These are phyloP conservation scores for Lacerta viridis DNA, from an alignment of 2,797 vertebrate species.

Conservation along the genomic window DNA sequence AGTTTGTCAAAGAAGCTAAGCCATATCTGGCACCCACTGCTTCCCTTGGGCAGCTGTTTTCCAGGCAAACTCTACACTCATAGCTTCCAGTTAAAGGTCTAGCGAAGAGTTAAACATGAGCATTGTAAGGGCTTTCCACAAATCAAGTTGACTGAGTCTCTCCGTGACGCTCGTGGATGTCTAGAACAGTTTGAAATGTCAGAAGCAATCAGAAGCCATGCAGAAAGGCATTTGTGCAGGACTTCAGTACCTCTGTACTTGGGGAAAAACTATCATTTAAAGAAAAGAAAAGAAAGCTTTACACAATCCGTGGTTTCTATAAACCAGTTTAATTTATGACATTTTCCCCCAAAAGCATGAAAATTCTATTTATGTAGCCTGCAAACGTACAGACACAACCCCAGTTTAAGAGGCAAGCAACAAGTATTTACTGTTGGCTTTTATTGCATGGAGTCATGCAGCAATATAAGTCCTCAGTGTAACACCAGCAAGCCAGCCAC, in stretches of 20 bases:
- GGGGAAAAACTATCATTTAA: background rate
- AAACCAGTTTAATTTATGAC: background rate
- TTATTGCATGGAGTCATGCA: background rate
- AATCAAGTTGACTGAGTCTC: slow-evolving; percentile 36
- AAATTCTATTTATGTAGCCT: background rate
- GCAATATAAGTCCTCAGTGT: background rate
- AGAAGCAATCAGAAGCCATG: slow-evolving; percentile 55
- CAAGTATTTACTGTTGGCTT: too few relatives aligned
- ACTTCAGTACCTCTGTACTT: slow-evolving; percentile 32
- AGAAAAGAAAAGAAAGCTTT: background rate
- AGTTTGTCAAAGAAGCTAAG: background rate
- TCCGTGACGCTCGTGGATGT: slow-evolving; percentile 27
- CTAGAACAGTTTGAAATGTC: slow-evolving; percentile 60
- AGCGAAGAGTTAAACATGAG: slow-evolving; percentile 17
- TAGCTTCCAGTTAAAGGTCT: background rate
- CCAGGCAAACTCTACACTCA: background rate
- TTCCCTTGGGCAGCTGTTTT: background rate
- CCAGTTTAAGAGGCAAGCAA: background rate
- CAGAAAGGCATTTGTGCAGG: slow-evolving; percentile 39
- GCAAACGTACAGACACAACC: background rate
- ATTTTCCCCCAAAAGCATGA: background rate
- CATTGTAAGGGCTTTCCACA: slow-evolving; percentile 53
- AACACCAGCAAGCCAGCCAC: background rate
- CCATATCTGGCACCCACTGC: background rate
- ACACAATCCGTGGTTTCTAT: background rate